Evolutionary conservation across 1,140 invertebrate genomes (phyloP).

Genomic region (Hermetia illucens): DNA sequence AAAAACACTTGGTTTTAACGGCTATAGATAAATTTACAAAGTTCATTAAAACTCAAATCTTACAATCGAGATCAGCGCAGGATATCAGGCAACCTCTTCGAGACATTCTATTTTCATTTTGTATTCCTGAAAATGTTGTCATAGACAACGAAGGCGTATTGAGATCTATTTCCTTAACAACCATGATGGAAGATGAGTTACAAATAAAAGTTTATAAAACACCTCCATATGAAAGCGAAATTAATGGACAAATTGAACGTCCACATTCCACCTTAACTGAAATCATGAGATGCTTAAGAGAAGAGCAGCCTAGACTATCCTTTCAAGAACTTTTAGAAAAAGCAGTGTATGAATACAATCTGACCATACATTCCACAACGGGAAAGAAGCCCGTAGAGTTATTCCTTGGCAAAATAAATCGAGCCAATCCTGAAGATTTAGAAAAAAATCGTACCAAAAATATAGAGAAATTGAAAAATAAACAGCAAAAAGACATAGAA

Average conservation of each 20-base stretch:
- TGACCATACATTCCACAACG: neutral
- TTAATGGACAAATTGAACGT: slow-evolving; percentile 2
- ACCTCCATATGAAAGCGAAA: neutral
- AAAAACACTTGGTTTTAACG: neutral
- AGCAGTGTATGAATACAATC: slow-evolving; percentile 1
- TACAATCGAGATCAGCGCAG: slow-evolving; percentile 2
- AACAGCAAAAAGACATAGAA: no score
- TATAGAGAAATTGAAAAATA: no score
- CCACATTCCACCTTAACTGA: neutral
- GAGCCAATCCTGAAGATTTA: neutral
- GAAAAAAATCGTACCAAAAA: no score
- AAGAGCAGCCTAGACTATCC: neutral
- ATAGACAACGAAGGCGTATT: slow-evolving; percentile 3
- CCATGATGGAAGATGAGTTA: neutral
- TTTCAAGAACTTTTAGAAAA: neutral
- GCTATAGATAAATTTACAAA: neutral
- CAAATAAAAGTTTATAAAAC: slow-evolving; percentile 3
- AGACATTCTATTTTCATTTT: neutral
- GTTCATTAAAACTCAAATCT: neutral
- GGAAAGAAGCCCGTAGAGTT: neutral
- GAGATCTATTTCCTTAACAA: neutral
- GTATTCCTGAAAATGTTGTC: neutral
- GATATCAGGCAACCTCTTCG: neutral
- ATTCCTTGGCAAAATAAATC: neutral
- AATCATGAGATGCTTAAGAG: neutral